Evolutionary conservation across 53 echinoderm and acorn worm genomes (phyloP), one percentile per base, ranked within the genome.

Genomic region (Arbacia lixula): DNA sequence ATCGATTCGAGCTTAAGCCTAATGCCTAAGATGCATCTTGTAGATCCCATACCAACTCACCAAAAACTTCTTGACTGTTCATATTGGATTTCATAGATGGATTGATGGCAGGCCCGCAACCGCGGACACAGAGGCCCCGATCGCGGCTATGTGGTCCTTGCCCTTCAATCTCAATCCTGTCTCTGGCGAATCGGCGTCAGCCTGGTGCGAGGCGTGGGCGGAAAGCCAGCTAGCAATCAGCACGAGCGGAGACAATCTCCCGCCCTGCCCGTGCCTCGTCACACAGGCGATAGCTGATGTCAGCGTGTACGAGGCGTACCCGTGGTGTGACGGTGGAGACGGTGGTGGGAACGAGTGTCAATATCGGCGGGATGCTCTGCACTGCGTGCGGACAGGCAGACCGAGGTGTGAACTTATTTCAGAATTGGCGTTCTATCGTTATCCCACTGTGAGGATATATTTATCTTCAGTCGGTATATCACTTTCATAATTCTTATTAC

Each of bases 161-260:
- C 95, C 95, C 6, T 95, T 90, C 76, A 95, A 95, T 56, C 72
- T 79, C 41, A 95, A 95, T 43, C 87, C 93, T n/a, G 71, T 63
- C 0, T 35, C 43, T 26, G 30, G 66, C 25, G 12, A 30, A 25
- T 16, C 36, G 9, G 83, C 91, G 12, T 5, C 21, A 25, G 25
- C 19, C 22, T 95, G 93, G 93, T 95, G 95, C 17, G 40, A 67
- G 1, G 38, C 21, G 6, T 95, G 95, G 95, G 87, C 86, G 12
- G 14, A 24, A 10, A 53, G 43, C 54, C 89, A 91, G 21, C 36
- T 69, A 1, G 21, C 28, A 3, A 50, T 83, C 28, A 25, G 61
- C 27, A 63, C 86, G 17, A 43, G n/a, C 8, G 53, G 30, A 1
- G 91, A 93, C 71, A 80, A 79, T 41, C 64, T 88, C 32, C 66